Percentiles rank a stretch among this genome's conserved stretches.
Evolutionary conservation across 2,113 vertebrate species (phyloP).

Genomic region (Salvelinus sp.): DNA sequence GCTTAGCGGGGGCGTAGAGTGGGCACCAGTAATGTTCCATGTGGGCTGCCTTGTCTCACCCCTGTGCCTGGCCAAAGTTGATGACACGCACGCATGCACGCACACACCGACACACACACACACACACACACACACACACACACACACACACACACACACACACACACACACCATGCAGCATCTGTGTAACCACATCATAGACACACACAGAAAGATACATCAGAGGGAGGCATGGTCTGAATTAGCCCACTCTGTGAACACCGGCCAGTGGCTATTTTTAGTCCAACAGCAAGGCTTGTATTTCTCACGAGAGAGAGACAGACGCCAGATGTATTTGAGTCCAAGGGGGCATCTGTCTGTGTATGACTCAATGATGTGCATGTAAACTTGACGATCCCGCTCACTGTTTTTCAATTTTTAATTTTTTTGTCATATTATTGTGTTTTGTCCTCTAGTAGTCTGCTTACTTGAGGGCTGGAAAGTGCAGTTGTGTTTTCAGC

Average conservation of each 20-base stretch:
- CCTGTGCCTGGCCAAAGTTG: slow-evolving; percentile 58
- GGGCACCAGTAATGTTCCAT: slow-evolving; percentile 57
- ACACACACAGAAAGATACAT: slow-evolving; percentile 39
- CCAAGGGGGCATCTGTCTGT: slow-evolving; percentile 32
- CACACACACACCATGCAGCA: background rate
- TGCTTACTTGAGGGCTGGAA: background rate
- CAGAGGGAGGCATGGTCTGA: slow-evolving; percentile 58
- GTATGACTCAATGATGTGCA: slow-evolving; percentile 22
- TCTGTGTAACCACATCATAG: slow-evolving; percentile 16
- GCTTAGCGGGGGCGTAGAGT: slow-evolving; percentile 20
- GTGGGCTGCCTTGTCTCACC: slow-evolving; percentile 56
- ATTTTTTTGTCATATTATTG: slow-evolving; percentile 6
- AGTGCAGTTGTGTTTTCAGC: slow-evolving; percentile 9
- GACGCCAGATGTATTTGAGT: slow-evolving; percentile 42
- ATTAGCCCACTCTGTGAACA: slow-evolving; percentile 62
- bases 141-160: too few species aligned
- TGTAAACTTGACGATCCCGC: background rate
- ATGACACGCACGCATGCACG: slow-evolving; percentile 18
- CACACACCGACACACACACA: slow-evolving; percentile 8
- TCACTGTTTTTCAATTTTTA: background rate
- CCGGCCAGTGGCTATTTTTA: slow-evolving; percentile 63
- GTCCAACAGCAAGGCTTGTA: slow-evolving; percentile 51
- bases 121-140: too few species aligned
- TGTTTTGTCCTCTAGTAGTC: background rate
- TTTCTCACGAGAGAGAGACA: slow-evolving; percentile 45